Evolutionary conservation across 2,797 vertebrate species (phyloP), one percentile per base, ranked within the genome.

Genomic region (Poecile montanus): DNA sequence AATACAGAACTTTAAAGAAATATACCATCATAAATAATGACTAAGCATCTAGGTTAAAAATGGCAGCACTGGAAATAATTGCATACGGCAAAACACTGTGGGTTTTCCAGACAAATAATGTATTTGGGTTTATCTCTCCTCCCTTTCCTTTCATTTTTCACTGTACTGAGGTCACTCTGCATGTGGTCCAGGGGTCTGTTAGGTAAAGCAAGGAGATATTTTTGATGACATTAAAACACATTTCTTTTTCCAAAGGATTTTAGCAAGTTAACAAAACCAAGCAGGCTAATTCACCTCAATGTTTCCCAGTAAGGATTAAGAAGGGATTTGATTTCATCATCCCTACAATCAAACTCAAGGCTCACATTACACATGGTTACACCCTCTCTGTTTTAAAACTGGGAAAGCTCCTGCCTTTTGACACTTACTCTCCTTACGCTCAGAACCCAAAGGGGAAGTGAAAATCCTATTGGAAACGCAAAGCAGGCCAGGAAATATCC

Each of bases 401-500:
- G 96, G 95, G 93, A 96, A 96, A 88, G 67, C 16, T 58, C 67
- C 88, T 94, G 89, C 62, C 75, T 97, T 97, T 95, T 97, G 92
- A 95, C 95, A 93, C 95, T 93, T 96, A 95, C 94, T 96, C 87
- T 91, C 68, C 72, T 94, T 95, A 94, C 79, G 0, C 79, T 56
- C 45, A 82, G 84, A 93, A 89, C 78, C 95, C 93, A 95, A 88
- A 95, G n/a, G 93, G 79, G 94, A 97, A 96, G 92, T 90, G 93
- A 97, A 97, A 97, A 89, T 88, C 95, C 85, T 94, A 96, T 79
- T 95, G 6, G 42, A 97, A 96, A 85, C 0, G 8, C 91, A 94
- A 88, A 89, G 47, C 56, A 92, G 93, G 95, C 85, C 95, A 97
- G 92, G 94, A 97, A 98, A 96, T 95, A 94, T 92, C 95, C 90